Evolutionary conservation across 64 coral and sea anemone species (phyloP), one percentile per base, ranked within the genome.

Genomic region (Actinia tenebrosa): DNA sequence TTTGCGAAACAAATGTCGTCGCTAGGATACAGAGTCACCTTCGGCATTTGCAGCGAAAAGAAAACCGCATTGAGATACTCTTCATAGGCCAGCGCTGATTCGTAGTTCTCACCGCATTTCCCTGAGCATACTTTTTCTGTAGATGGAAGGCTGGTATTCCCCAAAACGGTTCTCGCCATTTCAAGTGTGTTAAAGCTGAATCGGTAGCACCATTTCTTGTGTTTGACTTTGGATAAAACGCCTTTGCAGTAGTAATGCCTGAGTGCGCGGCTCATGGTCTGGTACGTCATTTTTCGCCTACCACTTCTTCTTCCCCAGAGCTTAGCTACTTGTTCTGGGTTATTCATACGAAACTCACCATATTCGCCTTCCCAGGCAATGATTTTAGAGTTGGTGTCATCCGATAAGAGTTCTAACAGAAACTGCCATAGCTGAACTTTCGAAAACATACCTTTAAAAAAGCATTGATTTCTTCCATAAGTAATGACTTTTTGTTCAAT

Each of bases 211-310:
- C 45, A 89, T 19, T 89, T 89, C 19, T 64, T 60, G 44, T 81
- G 77, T 10, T 64, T 60, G 47, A 89, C 52, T 82, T 89, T 89
- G 44, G 61, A 68, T 26, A 89, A 27, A 19, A 83, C 50, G 1
- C 66, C 52, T 50, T 89, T 89, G n/a, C 42, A 64, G 79, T 89
- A 89, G 61, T 89, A 89, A 52, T 89, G 82, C 46, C 88, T 79
- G 3, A 89, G 60, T 25, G 88, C 88, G 26, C 88, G 78, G 78
- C 88, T 83, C 23, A 89, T 83, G 22, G 44, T 83, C 19, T 89
- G 79, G 47, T 83, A 89, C 3, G 88, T 89, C 79, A 89, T 89
- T 50, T 89, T 89, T 30, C 56, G 44, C 81, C 88, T 60, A 16
- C 79, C 79, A 71, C 82, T 89, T 8, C 80, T 89, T 16, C 60